Conservation (phyloP, 2,888 invertebrate species). For the Apodemia zela region DNA sequence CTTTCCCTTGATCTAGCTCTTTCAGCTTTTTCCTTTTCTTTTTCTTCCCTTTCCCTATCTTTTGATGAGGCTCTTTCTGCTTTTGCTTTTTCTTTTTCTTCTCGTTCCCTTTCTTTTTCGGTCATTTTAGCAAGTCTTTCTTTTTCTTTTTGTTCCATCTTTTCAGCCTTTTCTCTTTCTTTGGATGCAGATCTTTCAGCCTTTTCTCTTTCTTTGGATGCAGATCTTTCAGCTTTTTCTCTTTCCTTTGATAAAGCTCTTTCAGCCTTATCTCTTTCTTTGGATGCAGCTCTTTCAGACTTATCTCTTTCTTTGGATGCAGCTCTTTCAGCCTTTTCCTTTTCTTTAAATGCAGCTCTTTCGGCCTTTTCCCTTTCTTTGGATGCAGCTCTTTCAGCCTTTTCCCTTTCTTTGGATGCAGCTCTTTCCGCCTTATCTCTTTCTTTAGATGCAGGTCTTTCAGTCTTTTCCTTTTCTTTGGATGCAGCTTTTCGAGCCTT, state of each 20-base stretch:
- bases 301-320: conserved; percentile 19
- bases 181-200: conserved; percentile 17
- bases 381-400: conserved; percentile 13
- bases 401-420: conserved; percentile 24
- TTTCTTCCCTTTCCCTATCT: conserved; percentile 17
- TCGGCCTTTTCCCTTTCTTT: conserved; percentile 21
- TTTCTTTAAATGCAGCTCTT: conserved; percentile 23
- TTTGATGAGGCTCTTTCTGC: not conserved
- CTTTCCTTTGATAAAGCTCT: conserved; percentile 9
- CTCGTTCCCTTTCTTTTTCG: not conserved
- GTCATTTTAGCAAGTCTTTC: not conserved
- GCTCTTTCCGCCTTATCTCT: conserved; percentile 15
- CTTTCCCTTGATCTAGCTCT: conserved; percentile 1
- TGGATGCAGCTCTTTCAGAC: conserved; percentile 5
- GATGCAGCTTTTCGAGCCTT: conserved; percentile 12
- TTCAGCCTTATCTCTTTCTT: conserved; percentile 19
- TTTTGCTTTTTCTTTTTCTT: not conserved
- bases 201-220: conserved; percentile 17
- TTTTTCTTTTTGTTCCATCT: not conserved
- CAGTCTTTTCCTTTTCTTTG: conserved; percentile 24
- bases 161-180: conserved; percentile 19
- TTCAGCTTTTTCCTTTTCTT: conserved; percentile 15
- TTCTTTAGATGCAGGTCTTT: conserved; percentile 20
- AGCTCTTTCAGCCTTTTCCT: conserved; percentile 18
- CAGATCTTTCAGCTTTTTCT: conserved; percentile 6